Base-by-base conservation (phyloP, 92 coral and sea anemone genomes). In the Desmophyllum pertusum region DNA sequence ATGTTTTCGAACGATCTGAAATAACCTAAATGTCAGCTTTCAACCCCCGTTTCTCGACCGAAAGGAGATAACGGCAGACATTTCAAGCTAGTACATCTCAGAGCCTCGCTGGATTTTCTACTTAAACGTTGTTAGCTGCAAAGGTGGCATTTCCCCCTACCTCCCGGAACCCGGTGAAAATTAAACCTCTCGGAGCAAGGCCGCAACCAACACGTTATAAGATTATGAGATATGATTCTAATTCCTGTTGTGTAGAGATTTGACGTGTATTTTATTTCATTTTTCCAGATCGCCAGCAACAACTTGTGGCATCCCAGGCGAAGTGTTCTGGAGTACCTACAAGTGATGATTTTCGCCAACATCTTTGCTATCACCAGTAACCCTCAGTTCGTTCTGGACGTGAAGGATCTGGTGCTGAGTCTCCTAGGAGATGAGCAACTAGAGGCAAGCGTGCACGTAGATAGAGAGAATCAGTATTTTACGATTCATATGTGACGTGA, bases 251-350 rank as follows among this genome's bases (percentile, higher is more conserved):
- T 23, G 6, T n/a, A n/a, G n/a, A 15, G 4, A 1, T 67, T 67
- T 27, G 3, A 13, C 2, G 11, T 0, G 0, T 4, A 2, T 19
- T 21, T 55, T 35, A 2, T 66, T 66, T 31, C 10, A 15, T 37
- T 43, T 51, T 65, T 45, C 0, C 81, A 91, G 99, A 81, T 96
- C 51, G 96, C 98, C 1, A 85, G 83, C 51, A 91, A 92, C 52
- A 91, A 85, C 65, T 90, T 94, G 37, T 96, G 99, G 99, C 97
- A 96, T 73, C 94, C 99, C 14, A 89, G 96, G 59, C 93, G 92
- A 69, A 95, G 95, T 62, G 88, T 95, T 11, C 77, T 96, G 76
- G 91, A 93, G 35, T 96, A 94, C 69, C 89, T 96, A 3, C 98
- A 96, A 93, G 94, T 90, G 45, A 90, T 96, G 95, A 97, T 96